Evolutionary conservation across 1,140 invertebrate genomes (phyloP).

Genomic region (Charaxes varanes): DNA sequence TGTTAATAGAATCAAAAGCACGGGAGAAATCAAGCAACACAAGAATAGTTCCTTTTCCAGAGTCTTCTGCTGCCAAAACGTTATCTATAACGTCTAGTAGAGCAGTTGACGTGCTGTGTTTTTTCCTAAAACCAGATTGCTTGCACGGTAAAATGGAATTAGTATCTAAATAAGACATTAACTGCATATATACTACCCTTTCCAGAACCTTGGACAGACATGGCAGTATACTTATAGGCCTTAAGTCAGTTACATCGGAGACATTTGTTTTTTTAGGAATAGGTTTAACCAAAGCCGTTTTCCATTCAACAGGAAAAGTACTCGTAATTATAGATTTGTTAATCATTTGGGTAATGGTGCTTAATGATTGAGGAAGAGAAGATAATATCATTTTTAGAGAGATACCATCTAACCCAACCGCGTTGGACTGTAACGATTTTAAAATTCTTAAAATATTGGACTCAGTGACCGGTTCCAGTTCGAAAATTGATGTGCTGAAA

Average conservation of each 20-base stretch:
- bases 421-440: conserved; percentile 5
- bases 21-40: not conserved
- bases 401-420: conserved; percentile 7
- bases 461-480: no score
- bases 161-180: not conserved
- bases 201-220: conserved; percentile 13
- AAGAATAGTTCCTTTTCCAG: no score
- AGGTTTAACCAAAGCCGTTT: conserved; percentile 11
- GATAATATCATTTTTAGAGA: conserved; percentile 8
- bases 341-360: conserved; percentile 6
- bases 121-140: no score
- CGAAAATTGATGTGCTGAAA: no score
- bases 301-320: conserved; percentile 4
- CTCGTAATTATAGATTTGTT: conserved; percentile 4
- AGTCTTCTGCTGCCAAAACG: no score
- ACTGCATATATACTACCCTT: not conserved
- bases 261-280: conserved; percentile 8
- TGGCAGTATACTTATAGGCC: conserved; percentile 12
- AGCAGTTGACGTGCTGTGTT: no score
- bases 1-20: conserved; percentile 7
- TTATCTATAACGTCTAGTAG: no score
- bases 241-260: not conserved
- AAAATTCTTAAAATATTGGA: no score
- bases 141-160: no score
- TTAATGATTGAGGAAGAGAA: conserved; percentile 2